phyloP scores from a whole-genome alignment of 2,888 invertebrate genomes.

The Mythimna albipuncta region DNA sequence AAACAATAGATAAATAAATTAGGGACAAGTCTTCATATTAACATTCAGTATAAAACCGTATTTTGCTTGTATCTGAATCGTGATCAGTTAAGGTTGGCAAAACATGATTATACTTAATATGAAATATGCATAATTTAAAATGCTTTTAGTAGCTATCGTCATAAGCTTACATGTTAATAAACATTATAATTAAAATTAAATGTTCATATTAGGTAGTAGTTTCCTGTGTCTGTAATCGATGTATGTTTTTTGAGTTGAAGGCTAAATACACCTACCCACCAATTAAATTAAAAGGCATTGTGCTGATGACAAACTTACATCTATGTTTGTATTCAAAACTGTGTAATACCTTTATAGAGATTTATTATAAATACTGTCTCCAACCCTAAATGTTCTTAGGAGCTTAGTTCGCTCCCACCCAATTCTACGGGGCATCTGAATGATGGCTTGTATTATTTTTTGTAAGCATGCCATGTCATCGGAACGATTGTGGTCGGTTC shows the following conservation, averaged over 20 bases:
- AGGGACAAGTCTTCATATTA: slow-evolving; percentile 77
- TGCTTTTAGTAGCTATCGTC: slow-evolving; percentile 17
- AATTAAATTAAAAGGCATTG: background rate
- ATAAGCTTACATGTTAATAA: slow-evolving; percentile 27
- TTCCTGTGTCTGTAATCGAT: background rate
- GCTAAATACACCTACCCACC: too few species aligned
- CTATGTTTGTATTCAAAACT: background rate
- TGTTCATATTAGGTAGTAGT: background rate
- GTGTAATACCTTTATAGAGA: slow-evolving; percentile 1
- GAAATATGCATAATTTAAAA: slow-evolving; percentile 58
- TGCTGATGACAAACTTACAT: background rate
- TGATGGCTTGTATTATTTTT: slow-evolving; percentile 89
- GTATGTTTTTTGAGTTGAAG: background rate
- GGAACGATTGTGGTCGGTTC: slow-evolving; percentile 89
- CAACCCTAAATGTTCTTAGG: slow-evolving; percentile 75
- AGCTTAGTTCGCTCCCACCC: slow-evolving; percentile 83
- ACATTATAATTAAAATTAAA: background rate
- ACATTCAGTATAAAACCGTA: slow-evolving; percentile 77
- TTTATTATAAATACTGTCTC: slow-evolving; percentile 24
- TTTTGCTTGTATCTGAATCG: slow-evolving; percentile 76
- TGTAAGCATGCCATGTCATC: slow-evolving; percentile 89
- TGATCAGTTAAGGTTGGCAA: slow-evolving; percentile 82
- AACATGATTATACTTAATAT: slow-evolving; percentile 71
- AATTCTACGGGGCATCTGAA: slow-evolving; percentile 88
- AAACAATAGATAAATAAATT: slow-evolving; percentile 85